phyloP scores from a whole-genome alignment of 2,797 vertebrate species.

The Clarias laeviceps region DNA sequence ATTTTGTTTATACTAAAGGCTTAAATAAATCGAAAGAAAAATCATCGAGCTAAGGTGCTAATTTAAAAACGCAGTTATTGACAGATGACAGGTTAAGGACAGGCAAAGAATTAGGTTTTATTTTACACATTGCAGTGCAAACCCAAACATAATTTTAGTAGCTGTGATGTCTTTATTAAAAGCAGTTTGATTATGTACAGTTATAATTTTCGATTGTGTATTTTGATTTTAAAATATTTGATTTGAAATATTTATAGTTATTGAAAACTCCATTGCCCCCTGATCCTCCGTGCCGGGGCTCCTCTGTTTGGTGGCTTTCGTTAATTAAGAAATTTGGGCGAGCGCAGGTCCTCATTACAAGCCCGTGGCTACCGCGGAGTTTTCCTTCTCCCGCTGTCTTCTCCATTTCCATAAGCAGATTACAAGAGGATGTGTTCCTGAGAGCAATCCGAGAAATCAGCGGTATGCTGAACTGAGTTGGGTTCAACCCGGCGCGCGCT shows the following conservation, averaged over 20 bases:
- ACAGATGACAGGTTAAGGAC: background rate
- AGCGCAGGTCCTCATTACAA: slow-evolving; percentile 80
- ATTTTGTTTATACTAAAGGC: background rate
- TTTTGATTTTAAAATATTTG: background rate
- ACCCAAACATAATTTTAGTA: background rate
- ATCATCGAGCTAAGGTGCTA: background rate
- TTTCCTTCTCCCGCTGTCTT: slow-evolving; percentile 64
- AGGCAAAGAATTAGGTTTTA: background rate
- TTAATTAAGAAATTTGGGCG: slow-evolving; percentile 86
- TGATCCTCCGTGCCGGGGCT: slow-evolving; percentile 80
- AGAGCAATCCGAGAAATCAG: slow-evolving; percentile 79
- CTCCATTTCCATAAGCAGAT: slow-evolving; percentile 82
- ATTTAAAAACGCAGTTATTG: background rate
- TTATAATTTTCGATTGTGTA: background rate
- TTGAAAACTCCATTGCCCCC: slow-evolving; percentile 45
- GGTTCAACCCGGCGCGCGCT: slow-evolving; percentile 57
- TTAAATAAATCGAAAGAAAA: background rate
- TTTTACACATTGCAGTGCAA: background rate
- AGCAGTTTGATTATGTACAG: background rate
- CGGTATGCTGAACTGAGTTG: slow-evolving; percentile 69
- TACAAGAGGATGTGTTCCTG: slow-evolving; percentile 84
- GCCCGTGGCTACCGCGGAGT: slow-evolving; percentile 65
- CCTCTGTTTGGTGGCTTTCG: slow-evolving; percentile 63
- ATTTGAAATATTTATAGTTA: no score
- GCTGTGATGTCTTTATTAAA: background rate